Evolutionary conservation across 2,113 vertebrate genomes (phyloP).

Genomic region (Poicephalus meyeri): DNA sequence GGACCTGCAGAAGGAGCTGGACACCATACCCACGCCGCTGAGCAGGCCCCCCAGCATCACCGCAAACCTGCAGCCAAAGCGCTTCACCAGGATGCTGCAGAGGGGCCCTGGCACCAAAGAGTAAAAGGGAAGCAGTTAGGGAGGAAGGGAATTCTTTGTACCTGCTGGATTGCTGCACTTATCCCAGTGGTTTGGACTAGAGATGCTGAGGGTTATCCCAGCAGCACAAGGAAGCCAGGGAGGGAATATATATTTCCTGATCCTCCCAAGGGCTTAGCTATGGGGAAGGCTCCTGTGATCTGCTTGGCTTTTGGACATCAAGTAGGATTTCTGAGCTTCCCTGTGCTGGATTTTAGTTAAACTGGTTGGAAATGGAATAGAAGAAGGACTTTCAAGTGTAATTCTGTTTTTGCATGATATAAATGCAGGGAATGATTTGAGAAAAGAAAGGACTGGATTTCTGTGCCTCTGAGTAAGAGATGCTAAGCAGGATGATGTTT

Average conservation of each 20-base stretch:
- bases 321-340: neutral
- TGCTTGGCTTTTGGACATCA: neutral
- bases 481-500: neutral
- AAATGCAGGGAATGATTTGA: neutral
- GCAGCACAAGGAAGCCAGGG: neutral
- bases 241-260: neutral
- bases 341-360: neutral
- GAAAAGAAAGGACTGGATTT: neutral
- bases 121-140: neutral
- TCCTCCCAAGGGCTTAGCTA: neutral
- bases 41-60: conserved; percentile 90
- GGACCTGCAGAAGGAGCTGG: conserved; percentile 84
- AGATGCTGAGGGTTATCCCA: neutral
- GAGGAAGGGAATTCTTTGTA: neutral
- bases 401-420: neutral
- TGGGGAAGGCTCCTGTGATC: neutral
- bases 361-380: neutral
- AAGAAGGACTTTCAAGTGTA: neutral
- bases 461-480: neutral
- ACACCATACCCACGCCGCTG: conserved; percentile 88
- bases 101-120: conserved; percentile 81
- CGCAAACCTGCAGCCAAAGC: conserved; percentile 82
- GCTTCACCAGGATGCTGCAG: conserved; percentile 87
- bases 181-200: neutral
- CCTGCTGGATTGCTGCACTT: neutral